Percentiles rank a stretch among this genome's conserved stretches.
These are phyloP conservation scores for Protomyctophum bolini DNA, from an alignment of 2,113 vertebrate species.

Conservation along the genomic window DNA sequence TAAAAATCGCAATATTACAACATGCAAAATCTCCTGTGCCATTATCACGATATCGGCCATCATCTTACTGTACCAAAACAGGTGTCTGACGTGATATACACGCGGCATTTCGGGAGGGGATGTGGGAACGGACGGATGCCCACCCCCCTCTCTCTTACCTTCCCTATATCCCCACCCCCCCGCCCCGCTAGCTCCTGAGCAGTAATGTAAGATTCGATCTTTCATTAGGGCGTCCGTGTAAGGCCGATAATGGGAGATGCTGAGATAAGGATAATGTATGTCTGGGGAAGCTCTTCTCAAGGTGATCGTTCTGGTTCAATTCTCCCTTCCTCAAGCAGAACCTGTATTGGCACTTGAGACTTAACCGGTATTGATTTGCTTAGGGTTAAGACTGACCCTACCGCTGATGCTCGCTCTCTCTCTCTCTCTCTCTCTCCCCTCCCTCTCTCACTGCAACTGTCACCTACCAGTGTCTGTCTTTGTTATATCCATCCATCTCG, in stretches of 20 bases:
- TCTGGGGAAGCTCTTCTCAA: constrained; percentile 53
- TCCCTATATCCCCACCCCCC: not conserved
- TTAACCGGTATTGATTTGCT: constrained; percentile 78
- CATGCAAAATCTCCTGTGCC: no score
- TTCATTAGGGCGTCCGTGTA: constrained; percentile 68
- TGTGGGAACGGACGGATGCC: constrained; percentile 5
- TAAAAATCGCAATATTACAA: no score
- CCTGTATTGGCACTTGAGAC: constrained; percentile 76
- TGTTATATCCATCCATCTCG: constrained; percentile 1
- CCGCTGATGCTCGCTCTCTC: constrained; percentile 11
- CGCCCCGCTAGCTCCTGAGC: constrained; percentile 1
- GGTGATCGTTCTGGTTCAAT: constrained; percentile 75
- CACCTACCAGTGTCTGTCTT: constrained; percentile 13
- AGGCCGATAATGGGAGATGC: constrained; percentile 67
- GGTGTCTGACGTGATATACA: no score
- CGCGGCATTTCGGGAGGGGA: not conserved
- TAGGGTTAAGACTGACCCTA: constrained; percentile 63
- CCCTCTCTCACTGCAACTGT: constrained; percentile 34
- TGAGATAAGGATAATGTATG: constrained; percentile 67
- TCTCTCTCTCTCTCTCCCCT: constrained; percentile 1
- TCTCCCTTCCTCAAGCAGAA: constrained; percentile 73
- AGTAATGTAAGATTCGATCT: constrained; percentile 65
- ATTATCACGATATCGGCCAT: no score
- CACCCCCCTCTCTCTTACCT: constrained; percentile 12
- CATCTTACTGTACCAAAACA: no score